Evolutionary conservation across 2,797 vertebrate species (phyloP).

Genomic region (Lemur catta): DNA sequence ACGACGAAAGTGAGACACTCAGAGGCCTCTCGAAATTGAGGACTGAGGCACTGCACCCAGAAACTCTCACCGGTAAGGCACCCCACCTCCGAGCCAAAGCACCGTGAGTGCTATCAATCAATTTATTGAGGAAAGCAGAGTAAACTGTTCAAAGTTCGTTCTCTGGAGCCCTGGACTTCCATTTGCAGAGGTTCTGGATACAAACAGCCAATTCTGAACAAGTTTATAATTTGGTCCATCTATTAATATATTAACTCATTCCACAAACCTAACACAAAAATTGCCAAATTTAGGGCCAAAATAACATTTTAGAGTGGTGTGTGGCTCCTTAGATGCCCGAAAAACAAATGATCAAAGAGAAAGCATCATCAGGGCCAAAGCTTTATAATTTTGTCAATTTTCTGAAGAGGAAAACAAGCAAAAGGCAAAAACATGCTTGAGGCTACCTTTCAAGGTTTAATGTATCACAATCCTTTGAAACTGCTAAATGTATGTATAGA

Average conservation of each 20-base stretch:
- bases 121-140: background rate
- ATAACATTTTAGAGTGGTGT: background rate
- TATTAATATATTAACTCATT: background rate
- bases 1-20: background rate
- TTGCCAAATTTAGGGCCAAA: conserved; percentile 1
- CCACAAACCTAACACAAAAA: conserved; percentile 19
- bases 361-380: conserved; percentile 27
- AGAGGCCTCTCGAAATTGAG: background rate
- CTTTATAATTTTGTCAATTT: conserved; percentile 6
- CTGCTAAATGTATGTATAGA: background rate
- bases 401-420: conserved; percentile 33
- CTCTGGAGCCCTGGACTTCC: background rate
- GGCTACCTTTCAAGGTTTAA: background rate
- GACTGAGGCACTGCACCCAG: background rate
- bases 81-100: background rate
- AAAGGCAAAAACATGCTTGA: conserved; percentile 21
- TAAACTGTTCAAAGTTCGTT: background rate
- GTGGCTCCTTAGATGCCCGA: background rate
- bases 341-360: background rate
- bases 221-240: background rate
- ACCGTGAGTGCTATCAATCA: background rate
- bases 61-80: background rate
- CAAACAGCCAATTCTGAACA: background rate
- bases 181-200: background rate
- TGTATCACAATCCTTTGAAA: background rate